Evolutionary conservation across 1,140 invertebrate genomes (phyloP).

Genomic region (Apolygus lucorum): DNA sequence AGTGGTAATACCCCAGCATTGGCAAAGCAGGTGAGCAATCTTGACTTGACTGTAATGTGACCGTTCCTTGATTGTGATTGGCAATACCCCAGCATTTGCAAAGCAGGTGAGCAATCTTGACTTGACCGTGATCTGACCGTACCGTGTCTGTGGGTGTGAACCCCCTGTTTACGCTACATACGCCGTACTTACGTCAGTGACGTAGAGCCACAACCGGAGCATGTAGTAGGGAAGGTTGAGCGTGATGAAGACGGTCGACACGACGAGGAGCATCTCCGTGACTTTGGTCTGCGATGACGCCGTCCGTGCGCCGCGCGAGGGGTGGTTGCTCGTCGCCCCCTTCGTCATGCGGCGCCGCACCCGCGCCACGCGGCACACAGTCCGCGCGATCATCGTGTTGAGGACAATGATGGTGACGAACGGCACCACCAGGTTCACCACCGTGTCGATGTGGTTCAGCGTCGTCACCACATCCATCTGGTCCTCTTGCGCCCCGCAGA

Average conservation of each 20-base stretch:
- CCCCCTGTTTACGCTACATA: no score
- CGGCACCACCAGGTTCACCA: slow-evolving; percentile 60
- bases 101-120: no score
- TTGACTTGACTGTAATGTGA: no score
- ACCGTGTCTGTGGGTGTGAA: no score
- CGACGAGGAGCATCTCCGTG: slow-evolving; percentile 71
- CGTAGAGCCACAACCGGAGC: slow-evolving; percentile 48
- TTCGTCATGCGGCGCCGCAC: slow-evolving; percentile 46
- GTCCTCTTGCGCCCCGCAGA: slow-evolving; percentile 43
- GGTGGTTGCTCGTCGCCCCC: not conserved
- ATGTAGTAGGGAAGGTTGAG: slow-evolving; percentile 67
- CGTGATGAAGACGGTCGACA: slow-evolving; percentile 67
- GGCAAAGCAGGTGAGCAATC: no score
- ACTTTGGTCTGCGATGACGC: slow-evolving; percentile 54
- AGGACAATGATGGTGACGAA: slow-evolving; percentile 58
- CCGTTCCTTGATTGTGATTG: no score
- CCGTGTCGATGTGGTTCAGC: slow-evolving; percentile 60
- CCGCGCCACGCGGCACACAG: slow-evolving; percentile 50
- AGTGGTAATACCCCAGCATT: no score
- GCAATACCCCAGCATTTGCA: no score
- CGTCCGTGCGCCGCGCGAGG: slow-evolving; percentile 6
- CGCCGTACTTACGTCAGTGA: slow-evolving; percentile 50
- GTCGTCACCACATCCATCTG: slow-evolving; percentile 45
- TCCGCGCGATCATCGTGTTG: slow-evolving; percentile 57
- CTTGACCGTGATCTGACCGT: no score